phyloP scores from a whole-genome alignment of 1,140 invertebrate species.

The Apocrypta bakeri region DNA sequence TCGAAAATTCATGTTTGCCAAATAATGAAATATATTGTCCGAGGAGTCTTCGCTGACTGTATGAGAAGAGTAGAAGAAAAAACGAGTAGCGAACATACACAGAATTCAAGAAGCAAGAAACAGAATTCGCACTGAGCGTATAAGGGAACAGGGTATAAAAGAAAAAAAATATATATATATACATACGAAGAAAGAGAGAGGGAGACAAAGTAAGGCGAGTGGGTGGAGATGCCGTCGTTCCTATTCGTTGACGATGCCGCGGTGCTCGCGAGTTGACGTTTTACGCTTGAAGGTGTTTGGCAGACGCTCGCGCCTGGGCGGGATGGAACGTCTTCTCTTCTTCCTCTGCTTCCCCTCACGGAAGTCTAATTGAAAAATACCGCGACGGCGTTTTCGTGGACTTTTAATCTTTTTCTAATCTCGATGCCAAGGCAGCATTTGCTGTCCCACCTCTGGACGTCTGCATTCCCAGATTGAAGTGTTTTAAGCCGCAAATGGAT shows the following conservation, averaged over 20 bases:
- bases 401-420: slow-evolving; percentile 52
- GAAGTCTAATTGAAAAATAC: slow-evolving; percentile 52
- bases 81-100: not conserved
- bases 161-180: slow-evolving; percentile 2
- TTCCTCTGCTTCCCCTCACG: slow-evolving; percentile 4
- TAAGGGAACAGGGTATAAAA: not conserved
- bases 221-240: slow-evolving; percentile 35
- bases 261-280: slow-evolving; percentile 43
- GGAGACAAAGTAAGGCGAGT: not conserved
- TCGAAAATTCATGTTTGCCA: not conserved
- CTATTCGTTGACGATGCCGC: slow-evolving; percentile 26
- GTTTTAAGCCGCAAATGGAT: slow-evolving; percentile 18
- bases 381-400: slow-evolving; percentile 39
- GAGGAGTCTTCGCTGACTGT: not conserved
- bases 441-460: not conserved
- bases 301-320: slow-evolving; percentile 26
- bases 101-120: not conserved
- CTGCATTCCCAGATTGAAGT: slow-evolving; percentile 37
- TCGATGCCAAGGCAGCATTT: not conserved
- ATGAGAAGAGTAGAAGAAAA: not conserved
- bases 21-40: slow-evolving; percentile 18
- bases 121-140: not conserved
- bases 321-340: slow-evolving; percentile 15
- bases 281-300: slow-evolving; percentile 48
- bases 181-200: not conserved